These are phyloP conservation scores for Drosophila silvestris DNA, from an alignment of 2,888 invertebrate genomes.

Conservation along the genomic window DNA sequence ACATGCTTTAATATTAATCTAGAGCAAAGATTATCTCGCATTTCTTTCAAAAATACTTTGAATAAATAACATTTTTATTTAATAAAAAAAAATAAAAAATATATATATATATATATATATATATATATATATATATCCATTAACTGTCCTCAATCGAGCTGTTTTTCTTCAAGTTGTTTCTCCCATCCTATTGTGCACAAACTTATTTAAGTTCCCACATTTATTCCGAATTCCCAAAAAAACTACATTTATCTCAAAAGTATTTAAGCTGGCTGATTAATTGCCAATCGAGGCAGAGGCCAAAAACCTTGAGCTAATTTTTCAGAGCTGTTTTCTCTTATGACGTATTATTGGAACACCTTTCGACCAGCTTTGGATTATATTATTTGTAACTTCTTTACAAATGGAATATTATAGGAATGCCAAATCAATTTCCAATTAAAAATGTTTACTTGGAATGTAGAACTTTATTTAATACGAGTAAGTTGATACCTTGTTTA, in stretches of 20 bases:
- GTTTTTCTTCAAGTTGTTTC: not conserved
- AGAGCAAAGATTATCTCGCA: not conserved
- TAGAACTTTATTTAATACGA: not conserved
- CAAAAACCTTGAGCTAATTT: not conserved
- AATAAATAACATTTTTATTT: no score
- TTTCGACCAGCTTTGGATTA: not conserved
- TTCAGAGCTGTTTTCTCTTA: not conserved
- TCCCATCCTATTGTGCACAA: not conserved
- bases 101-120: no score
- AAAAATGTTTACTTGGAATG: not conserved
- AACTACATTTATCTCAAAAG: not conserved
- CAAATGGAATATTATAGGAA: not conserved
- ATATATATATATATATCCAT: not conserved
- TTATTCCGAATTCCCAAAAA: not conserved
- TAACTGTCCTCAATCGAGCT: not conserved
- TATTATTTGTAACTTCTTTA: not conserved
- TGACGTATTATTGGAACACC: not conserved
- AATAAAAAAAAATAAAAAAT: no score
- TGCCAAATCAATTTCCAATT: not conserved
- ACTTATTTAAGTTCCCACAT: not conserved
- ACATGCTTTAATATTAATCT: conserved; percentile 10
- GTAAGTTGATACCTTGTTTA: not conserved
- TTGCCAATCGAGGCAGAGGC: not conserved
- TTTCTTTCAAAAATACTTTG: no score
- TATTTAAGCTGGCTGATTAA: not conserved